These are phyloP conservation scores for Macrobrachium nipponense DNA, from an alignment of 1,140 invertebrate species.

Conservation along the genomic window DNA sequence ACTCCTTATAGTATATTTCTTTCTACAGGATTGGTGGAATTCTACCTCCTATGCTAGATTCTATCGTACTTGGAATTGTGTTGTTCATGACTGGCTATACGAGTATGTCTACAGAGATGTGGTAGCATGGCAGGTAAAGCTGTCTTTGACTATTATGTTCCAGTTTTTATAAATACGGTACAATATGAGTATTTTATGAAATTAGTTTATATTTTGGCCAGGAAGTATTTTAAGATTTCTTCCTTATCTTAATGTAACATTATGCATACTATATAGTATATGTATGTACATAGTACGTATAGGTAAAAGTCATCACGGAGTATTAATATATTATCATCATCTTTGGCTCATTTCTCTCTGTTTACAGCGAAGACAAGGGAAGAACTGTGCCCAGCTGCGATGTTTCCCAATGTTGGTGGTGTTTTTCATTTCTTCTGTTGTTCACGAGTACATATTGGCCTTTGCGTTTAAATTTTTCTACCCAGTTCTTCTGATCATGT, in stretches of 20 bases:
- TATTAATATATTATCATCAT: neutral
- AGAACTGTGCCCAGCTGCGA: slow-evolving; percentile 27
- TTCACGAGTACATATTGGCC: slow-evolving; percentile 88
- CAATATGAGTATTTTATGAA: neutral
- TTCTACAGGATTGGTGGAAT: slow-evolving; percentile 93
- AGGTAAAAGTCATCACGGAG: no score
- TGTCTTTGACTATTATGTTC: no score
- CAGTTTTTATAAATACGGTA: slow-evolving; percentile 66
- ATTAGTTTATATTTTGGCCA: neutral
- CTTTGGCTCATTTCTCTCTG: neutral
- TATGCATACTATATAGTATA: no score
- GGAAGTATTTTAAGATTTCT: no score
- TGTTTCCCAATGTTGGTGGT: slow-evolving; percentile 71
- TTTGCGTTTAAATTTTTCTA: slow-evolving; percentile 87
- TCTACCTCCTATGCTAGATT: slow-evolving; percentile 82
- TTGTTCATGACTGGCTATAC: slow-evolving; percentile 95
- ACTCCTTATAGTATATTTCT: slow-evolving; percentile 43
- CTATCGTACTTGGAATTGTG: slow-evolving; percentile 93
- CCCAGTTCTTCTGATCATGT: slow-evolving; percentile 83
- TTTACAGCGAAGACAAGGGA: slow-evolving; percentile 30
- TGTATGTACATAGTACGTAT: no score
- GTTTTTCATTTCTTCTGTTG: slow-evolving; percentile 76
- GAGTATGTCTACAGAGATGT: slow-evolving; percentile 86
- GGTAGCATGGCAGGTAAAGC: slow-evolving; percentile 74
- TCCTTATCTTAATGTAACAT: no score